A percentile compares a stretch with the other conserved stretches of the same genome.
These are phyloP conservation scores for Philypnodon macrostomus DNA, from an alignment of 2,797 vertebrate genomes.

Conservation along the genomic window DNA sequence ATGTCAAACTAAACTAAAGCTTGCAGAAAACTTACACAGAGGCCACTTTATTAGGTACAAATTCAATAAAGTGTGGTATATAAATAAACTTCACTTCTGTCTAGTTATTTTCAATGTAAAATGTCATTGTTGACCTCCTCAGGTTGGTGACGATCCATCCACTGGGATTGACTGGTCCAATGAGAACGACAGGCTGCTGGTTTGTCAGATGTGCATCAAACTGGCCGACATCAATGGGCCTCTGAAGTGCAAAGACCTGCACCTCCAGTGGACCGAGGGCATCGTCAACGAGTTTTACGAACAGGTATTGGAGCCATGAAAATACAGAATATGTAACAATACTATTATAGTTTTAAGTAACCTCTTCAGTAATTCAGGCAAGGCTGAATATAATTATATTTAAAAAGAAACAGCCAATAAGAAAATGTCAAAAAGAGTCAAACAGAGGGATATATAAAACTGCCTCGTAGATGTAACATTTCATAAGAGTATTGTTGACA, in stretches of 20 bases:
- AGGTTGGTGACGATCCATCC: constrained; percentile 92
- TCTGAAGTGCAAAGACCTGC: constrained; percentile 92
- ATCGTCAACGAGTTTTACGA: constrained; percentile 99
- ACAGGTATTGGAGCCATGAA: constrained; percentile 84
- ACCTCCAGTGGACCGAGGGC: constrained; percentile 96
- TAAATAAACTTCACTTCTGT: not conserved
- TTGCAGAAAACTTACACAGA: too few species aligned
- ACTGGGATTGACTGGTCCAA: constrained; percentile 97
- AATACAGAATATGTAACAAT: not conserved
- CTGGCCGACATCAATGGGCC: constrained; percentile 97
- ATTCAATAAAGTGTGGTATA: too few species aligned
- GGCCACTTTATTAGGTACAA: too few species aligned
- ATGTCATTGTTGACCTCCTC: constrained; percentile 12
- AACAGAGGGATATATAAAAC: too few species aligned
- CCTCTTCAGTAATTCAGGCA: too few species aligned
- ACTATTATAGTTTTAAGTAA: too few species aligned
- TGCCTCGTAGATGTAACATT: too few species aligned
- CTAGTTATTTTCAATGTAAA: not conserved
- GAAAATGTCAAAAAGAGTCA: too few species aligned
- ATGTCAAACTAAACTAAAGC: too few species aligned
- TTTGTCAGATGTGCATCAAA: constrained; percentile 99
- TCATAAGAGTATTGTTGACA: too few species aligned
- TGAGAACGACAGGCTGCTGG: constrained; percentile 93
- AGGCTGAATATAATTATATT: too few species aligned
- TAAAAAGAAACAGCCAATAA: too few species aligned